Percentiles rank a stretch among this genome's conserved stretches.
phyloP scores from a whole-genome alignment of 2,888 invertebrate species.

The Cataglyphis livida region DNA sequence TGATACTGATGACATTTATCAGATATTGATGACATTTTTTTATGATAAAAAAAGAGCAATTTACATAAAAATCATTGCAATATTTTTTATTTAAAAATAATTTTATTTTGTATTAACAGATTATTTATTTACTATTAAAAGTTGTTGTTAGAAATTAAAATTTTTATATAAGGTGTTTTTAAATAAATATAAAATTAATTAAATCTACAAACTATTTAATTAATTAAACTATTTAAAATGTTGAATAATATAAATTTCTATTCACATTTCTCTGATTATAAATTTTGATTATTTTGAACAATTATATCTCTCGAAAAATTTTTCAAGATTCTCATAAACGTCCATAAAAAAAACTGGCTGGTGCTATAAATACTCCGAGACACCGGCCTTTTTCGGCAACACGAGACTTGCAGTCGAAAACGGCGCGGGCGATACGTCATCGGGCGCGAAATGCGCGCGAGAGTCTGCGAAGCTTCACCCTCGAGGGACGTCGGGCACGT shows the following conservation, averaged over 20 bases:
- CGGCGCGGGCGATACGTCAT: slow-evolving; percentile 39
- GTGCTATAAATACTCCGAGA: not conserved
- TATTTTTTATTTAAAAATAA: slow-evolving; percentile 5
- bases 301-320: not conserved
- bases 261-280: not conserved
- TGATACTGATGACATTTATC: not conserved
- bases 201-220: not conserved
- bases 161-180: not conserved
- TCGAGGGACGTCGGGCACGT: slow-evolving; percentile 57
- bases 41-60: not conserved
- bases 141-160: not conserved
- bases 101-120: not conserved
- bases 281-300: not conserved
- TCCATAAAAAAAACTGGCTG: not conserved
- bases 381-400: slow-evolving; percentile 31
- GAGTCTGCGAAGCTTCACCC: slow-evolving; percentile 49
- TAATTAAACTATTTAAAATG: not conserved
- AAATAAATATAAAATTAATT: not conserved
- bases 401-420: slow-evolving; percentile 43
- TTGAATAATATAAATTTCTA: not conserved
- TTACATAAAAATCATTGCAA: not conserved
- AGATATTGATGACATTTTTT: not conserved
- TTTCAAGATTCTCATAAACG: not conserved
- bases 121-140: not conserved
- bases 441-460: slow-evolving; percentile 43